Conservation (phyloP, 37 sponge, comb jelly and placozoan species). For the Diacarnus erythraeanus region DNA sequence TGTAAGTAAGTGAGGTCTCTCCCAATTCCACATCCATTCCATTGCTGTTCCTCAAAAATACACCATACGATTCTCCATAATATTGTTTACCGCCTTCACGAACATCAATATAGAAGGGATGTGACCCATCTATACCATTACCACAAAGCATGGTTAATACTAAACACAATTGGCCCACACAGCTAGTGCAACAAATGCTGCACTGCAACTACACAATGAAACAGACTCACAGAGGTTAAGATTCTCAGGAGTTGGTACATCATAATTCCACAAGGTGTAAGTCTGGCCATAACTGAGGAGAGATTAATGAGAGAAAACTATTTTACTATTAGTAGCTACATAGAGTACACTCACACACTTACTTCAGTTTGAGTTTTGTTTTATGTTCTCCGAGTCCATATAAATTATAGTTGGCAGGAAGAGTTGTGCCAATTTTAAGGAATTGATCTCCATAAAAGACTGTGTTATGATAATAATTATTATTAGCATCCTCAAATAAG, state of each 20-base stretch:
- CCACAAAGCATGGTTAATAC: too few species aligned
- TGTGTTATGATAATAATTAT: not conserved
- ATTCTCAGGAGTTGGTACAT: conserved; percentile 64
- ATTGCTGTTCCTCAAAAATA: conserved; percentile 89
- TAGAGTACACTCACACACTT: too few species aligned
- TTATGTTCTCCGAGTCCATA: conserved; percentile 92
- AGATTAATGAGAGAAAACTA: too few species aligned
- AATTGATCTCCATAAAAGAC: conserved; percentile 85
- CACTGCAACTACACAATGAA: not conserved
- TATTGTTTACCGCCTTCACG: conserved; percentile 44
- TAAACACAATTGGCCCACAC: not conserved
- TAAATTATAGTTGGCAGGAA: conserved; percentile 57
- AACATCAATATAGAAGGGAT: conserved; percentile 86
- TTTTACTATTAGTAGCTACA: too few species aligned
- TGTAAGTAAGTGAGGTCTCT: conserved; percentile 36
- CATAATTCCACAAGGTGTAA: conserved; percentile 80
- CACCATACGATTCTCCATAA: conserved; percentile 77
- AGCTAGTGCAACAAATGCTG: not conserved
- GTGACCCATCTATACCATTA: conserved; percentile 70
- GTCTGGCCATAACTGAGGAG: conserved; percentile 8
- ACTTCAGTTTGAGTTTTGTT: conserved; percentile 20
- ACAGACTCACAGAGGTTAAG: conserved; percentile 73
- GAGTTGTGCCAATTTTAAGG: conserved; percentile 62
- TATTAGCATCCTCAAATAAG: too few species aligned
- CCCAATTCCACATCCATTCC: conserved; percentile 71